A percentile compares a stretch with the other conserved stretches of the same genome.
Evolutionary conservation across 2,113 vertebrate genomes (phyloP).

Genomic region (Eira barbara): DNA sequence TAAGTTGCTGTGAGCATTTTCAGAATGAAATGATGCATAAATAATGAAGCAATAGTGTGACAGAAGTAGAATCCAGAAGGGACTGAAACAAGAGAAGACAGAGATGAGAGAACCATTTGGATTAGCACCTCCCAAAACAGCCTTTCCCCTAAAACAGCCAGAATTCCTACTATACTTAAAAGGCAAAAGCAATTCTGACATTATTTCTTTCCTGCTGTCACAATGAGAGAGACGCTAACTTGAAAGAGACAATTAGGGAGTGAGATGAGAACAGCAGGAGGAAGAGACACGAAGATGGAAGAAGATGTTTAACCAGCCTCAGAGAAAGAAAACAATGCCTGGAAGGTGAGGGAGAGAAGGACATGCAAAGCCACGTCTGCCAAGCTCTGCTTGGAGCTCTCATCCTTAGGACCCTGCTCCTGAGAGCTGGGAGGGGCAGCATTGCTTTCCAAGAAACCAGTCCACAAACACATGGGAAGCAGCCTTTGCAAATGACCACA

Average conservation of each 20-base stretch:
- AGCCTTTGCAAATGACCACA: neutral
- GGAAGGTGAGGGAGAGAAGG: neutral
- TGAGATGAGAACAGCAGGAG: neutral
- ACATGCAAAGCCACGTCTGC: neutral
- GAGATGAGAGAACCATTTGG: neutral
- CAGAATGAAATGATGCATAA: neutral
- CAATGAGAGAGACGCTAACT: neutral
- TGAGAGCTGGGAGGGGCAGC: neutral
- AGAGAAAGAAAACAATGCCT: neutral
- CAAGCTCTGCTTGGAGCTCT: neutral
- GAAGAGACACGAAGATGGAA: neutral
- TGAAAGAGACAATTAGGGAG: neutral
- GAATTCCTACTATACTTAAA: neutral
- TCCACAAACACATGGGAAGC: neutral
- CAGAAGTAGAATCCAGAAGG: neutral
- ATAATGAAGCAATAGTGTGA: neutral
- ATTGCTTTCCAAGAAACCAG: rapidly evolving
- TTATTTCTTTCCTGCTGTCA: neutral
- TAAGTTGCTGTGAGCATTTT: neutral
- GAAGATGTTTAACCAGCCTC: neutral
- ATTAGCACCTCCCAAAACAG: neutral
- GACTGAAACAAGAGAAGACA: neutral
- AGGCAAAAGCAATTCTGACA: neutral
- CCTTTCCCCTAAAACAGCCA: neutral
- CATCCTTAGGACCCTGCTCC: neutral